Percentiles rank a stretch among this genome's conserved stretches.
Conservation (phyloP, 2,113 vertebrate genomes). For the Paratilapia polleni region DNA sequence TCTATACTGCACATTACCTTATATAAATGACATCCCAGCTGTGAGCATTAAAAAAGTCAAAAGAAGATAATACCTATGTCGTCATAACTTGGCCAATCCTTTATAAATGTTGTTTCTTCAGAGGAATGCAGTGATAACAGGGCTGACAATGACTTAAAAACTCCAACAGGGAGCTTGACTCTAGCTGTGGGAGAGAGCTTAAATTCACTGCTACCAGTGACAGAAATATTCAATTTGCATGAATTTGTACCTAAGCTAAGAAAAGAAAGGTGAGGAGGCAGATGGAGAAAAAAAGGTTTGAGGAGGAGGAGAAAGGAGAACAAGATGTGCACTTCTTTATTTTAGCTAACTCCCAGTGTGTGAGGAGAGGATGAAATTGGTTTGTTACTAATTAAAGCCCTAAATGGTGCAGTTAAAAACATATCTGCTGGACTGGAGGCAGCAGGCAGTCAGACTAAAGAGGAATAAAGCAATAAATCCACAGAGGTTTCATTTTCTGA, state of each 20-base stretch:
- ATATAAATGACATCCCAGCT: neutral
- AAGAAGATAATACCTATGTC: neutral
- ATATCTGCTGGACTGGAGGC: neutral
- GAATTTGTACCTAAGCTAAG: conserved; percentile 32
- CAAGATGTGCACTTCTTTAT: neutral
- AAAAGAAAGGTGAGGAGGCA: conserved; percentile 38
- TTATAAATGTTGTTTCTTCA: conserved; percentile 31
- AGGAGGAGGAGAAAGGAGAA: neutral
- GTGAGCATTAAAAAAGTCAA: neutral
- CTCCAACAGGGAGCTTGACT: conserved; percentile 17
- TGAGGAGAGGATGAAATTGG: neutral
- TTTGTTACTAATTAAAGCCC: conserved; percentile 40
- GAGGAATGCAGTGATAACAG: conserved; percentile 14
- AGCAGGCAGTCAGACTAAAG: neutral
- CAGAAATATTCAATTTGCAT: conserved; percentile 48
- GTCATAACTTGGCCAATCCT: conserved; percentile 1
- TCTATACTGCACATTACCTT: neutral
- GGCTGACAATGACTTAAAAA: conserved; percentile 40
- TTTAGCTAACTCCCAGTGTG: neutral
- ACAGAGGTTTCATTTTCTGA: neutral
- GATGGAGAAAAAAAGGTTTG: neutral
- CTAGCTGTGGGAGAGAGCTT: neutral
- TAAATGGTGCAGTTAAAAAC: neutral
- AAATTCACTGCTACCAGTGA: neutral
- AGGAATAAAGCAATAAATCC: neutral